Base-by-base conservation (phyloP, 2,797 vertebrate species). In the Phaenicophaeus curvirostris region DNA sequence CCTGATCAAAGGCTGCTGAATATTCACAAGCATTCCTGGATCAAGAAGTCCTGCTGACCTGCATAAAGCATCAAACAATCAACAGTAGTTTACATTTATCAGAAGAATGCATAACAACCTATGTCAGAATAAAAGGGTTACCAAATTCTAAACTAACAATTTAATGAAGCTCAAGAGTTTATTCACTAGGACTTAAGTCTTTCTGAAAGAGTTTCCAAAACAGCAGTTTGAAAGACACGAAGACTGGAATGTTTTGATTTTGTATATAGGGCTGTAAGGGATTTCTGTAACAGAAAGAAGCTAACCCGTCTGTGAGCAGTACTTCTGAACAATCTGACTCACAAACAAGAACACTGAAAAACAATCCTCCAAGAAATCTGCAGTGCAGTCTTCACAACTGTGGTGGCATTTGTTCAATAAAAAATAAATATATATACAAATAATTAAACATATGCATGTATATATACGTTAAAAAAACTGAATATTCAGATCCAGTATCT, bases 21-120 rank as follows among this genome's bases (percentile, higher is more conserved):
- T 99, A 96, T 99, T 99, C 91, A 99, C 99, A 76, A 99, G 98
- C 99, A 99, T 99, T 93, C 99, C 99, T 4, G 99, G 99, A 96
- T 99, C 99, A 96, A 99, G 98, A 95, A 99, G 98, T 89, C 98
- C 98, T 5, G 97, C 96, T 82, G 98, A 98, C 95, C 98, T 98
- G 96, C 37, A 72, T 46, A 96, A 88, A 95, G 69, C 93, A 96
- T 79, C n/a, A 76, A 92, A 96, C 65, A 91, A 63, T 95, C 54
- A 90, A 27, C 2, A 73, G 12, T 15, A 69, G 55, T 89, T 68
- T 68, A 53, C 20, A 77, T 46, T 57, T 66, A 81, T 59, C 57
- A 83, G 33, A 80, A 53, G 21, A 53, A 68, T 2, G 21, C 27
- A 8, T 74, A 90, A 89, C 33, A 84, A 71, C 3, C 11, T n/a